These are phyloP conservation scores for Crepidodera aurea DNA, from an alignment of 2,888 invertebrate species.

Conservation along the genomic window DNA sequence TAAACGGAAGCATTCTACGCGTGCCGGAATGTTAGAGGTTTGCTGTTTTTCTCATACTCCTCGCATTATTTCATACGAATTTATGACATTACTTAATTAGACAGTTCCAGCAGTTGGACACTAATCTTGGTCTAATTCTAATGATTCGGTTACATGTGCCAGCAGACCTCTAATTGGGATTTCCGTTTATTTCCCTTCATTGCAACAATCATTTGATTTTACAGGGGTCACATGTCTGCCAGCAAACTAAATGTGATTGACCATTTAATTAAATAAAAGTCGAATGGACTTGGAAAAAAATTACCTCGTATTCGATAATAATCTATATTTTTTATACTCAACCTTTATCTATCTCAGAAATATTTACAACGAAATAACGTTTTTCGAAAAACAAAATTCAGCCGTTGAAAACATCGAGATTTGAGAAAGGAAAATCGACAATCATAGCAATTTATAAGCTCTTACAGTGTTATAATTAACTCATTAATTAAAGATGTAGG, in stretches of 20 bases:
- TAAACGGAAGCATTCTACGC: conserved; percentile 25
- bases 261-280: too few relatives aligned
- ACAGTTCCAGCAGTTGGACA: conserved; percentile 51
- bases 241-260: too few relatives aligned
- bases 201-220: too few relatives aligned
- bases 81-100: conserved; percentile 57
- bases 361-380: background rate
- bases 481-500: conserved; percentile 25
- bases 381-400: conserved; percentile 5
- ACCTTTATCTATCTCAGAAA: too few relatives aligned
- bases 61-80: conserved; percentile 52
- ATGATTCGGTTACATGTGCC: conserved; percentile 49
- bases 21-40: conserved; percentile 25
- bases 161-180: conserved; percentile 47
- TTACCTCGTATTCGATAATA: too few relatives aligned
- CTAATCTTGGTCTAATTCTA: conserved; percentile 53
- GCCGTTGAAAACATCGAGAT: conserved; percentile 4
- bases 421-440: conserved; percentile 18
- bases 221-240: too few relatives aligned
- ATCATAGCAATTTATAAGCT: conserved; percentile 25
- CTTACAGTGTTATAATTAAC: conserved; percentile 26
- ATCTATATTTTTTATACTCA: too few relatives aligned
- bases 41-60: conserved; percentile 45
- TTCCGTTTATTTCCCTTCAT: too few relatives aligned
- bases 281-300: too few relatives aligned